Base-by-base conservation (phyloP, 2,113 vertebrate species). In the Scytalopus superciliaris region DNA sequence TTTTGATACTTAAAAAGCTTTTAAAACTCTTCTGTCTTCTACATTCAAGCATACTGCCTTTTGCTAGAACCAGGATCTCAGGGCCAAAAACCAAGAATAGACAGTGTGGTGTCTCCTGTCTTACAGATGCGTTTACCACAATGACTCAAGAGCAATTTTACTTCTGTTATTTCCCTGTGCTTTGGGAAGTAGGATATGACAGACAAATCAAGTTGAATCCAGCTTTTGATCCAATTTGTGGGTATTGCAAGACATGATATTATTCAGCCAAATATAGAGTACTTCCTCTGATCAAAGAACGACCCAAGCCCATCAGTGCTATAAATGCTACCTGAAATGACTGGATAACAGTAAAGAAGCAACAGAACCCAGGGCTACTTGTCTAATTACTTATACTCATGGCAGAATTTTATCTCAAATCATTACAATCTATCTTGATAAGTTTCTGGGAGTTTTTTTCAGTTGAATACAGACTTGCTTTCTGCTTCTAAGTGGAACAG, bases 321-420 rank as follows among this genome's bases (percentile, higher is more conserved):
- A 95, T 76, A 83, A 91, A 80, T 37, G 82, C 40, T 66, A 83
- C 75, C 78, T 79, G 67, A 86, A 95, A 95, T 86, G 42, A 86
- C 57, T 56, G 69, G 17, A 49, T 35, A 80, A 55, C 68, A 67
- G 27, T 63, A 67, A 67, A 92, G 42, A 85, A 55, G 35, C 2
- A 0, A 62, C 63, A 94, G 37, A 85, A 88, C 39, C 59, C 22
- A 59, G 47, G 9, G 10, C 39, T 83, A 62, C 55, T 87, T 27
- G 10, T 76, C 62, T 73, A 53, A 16, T 49, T 40, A 72, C 42
- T 83, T 66, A 57, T 74, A 69, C 57, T 83, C 2, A 1, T 53
- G 87, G 93, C 30, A 70, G 35, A 87, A 83, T 81, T 90, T 94
- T 88, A 90, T 52, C 64, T 92, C 55, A 47, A 70, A 55, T 90